Conservation (phyloP, 2,888 invertebrate genomes). For the Brenthis ino region DNA sequence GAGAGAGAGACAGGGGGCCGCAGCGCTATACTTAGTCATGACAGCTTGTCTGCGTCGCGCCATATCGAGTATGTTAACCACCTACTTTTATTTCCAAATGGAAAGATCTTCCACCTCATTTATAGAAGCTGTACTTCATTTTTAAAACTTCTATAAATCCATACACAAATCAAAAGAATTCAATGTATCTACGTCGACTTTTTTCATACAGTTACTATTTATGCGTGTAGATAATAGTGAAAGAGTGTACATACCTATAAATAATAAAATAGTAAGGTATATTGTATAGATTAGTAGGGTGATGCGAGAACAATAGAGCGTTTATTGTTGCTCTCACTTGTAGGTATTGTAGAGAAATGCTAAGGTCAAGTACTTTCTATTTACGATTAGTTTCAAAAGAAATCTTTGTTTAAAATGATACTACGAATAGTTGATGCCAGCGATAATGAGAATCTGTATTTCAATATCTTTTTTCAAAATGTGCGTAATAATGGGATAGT, state of each 20-base stretch:
- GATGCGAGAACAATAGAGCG: slow-evolving; percentile 6
- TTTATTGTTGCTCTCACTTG: slow-evolving; percentile 1
- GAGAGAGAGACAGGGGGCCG: slow-evolving; percentile 22
- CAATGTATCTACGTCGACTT: no score
- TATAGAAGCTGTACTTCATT: no score
- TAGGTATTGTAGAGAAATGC: neutral
- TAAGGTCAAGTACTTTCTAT: slow-evolving; percentile 15
- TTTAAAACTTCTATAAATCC: no score
- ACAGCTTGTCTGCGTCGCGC: slow-evolving; percentile 13
- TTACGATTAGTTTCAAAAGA: neutral
- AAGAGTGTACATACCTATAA: neutral
- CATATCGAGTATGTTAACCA: neutral
- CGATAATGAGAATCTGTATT: no score
- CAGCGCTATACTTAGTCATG: slow-evolving; percentile 23
- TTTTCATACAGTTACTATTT: no score
- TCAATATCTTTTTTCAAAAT: no score
- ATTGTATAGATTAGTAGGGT: neutral
- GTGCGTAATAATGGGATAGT: no score
- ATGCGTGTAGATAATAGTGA: no score
- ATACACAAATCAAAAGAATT: no score
- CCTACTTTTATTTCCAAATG: slow-evolving; percentile 12
- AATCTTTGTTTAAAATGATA: no score
- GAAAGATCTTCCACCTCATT: neutral
- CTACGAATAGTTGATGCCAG: no score
- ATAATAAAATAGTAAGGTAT: neutral